Evolutionary conservation across 2,888 invertebrate genomes (phyloP).

Genomic region (Euplexia lucipara): DNA sequence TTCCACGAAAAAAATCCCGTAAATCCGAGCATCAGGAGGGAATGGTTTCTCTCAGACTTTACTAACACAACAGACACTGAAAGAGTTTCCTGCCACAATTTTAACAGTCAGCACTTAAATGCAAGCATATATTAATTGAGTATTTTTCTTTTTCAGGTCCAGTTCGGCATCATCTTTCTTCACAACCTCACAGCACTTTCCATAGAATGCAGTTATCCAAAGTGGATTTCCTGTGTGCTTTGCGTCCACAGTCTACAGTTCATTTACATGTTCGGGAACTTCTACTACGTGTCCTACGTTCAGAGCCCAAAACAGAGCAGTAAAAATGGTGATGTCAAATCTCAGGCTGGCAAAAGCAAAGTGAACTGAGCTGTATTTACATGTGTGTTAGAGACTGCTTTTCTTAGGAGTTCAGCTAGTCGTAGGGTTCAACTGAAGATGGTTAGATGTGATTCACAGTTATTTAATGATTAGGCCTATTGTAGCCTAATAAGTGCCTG

Average conservation of each 20-base stretch:
- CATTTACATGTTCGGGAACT: slow-evolving; percentile 67
- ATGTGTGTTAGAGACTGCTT: neutral
- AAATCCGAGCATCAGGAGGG: no score
- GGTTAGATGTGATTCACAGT: slow-evolving; percentile 15
- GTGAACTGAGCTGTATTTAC: slow-evolving; percentile 15
- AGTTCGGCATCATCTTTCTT: slow-evolving; percentile 62
- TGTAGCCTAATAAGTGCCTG: no score
- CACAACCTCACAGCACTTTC: slow-evolving; percentile 57
- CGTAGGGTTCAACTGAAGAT: slow-evolving; percentile 13
- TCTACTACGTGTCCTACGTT: slow-evolving; percentile 64
- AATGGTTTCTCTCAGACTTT: no score
- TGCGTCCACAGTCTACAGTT: slow-evolving; percentile 49
- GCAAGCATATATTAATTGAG: neutral
- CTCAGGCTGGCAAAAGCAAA: slow-evolving; percentile 33
- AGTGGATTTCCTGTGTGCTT: slow-evolving; percentile 50
- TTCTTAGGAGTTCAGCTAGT: slow-evolving; percentile 12
- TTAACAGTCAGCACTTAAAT: no score
- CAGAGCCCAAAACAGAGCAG: slow-evolving; percentile 4
- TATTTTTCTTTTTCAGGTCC: slow-evolving; percentile 51
- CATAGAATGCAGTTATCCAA: slow-evolving; percentile 61
- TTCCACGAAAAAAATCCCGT: no score
- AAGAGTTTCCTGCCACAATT: no score
- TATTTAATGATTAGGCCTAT: neutral
- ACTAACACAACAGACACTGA: no score
- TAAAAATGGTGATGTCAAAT: slow-evolving; percentile 23